Evolutionary conservation across 2,888 invertebrate species (phyloP).

Genomic region (Bombyx huttoni): DNA sequence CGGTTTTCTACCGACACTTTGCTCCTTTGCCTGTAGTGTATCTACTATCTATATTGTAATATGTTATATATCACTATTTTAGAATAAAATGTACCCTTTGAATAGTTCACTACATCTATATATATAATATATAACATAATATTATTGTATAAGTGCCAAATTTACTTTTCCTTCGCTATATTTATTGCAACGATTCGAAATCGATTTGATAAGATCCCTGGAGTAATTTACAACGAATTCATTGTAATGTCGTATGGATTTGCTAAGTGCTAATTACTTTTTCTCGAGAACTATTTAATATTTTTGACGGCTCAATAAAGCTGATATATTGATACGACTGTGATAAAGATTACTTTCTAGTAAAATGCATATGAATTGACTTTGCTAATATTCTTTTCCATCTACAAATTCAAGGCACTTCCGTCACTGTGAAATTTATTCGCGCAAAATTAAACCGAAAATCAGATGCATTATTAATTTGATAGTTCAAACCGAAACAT

Average conservation of each 20-base stretch:
- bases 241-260: neutral
- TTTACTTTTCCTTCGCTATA: neutral
- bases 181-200: conserved; percentile 5
- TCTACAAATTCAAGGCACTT: too few species aligned
- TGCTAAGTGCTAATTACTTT: neutral
- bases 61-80: conserved; percentile 2
- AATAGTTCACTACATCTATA: neutral
- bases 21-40: neutral
- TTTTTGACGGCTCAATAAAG: conserved; percentile 35
- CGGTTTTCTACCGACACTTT: neutral
- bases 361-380: conserved; percentile 34
- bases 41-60: conserved; percentile 5
- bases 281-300: conserved; percentile 33
- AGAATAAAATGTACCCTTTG: neutral
- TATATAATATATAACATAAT: neutral
- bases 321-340: conserved; percentile 25
- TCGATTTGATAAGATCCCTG: neutral
- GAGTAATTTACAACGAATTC: neutral
- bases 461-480: neutral
- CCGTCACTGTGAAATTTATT: too few species aligned
- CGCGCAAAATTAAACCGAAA: too few species aligned
- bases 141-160: neutral
- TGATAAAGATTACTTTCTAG: conserved; percentile 42
- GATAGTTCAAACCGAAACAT: neutral
- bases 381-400: conserved; percentile 5